These are phyloP conservation scores for Mixornis gularis DNA, from an alignment of 2,113 vertebrate species.

Conservation along the genomic window DNA sequence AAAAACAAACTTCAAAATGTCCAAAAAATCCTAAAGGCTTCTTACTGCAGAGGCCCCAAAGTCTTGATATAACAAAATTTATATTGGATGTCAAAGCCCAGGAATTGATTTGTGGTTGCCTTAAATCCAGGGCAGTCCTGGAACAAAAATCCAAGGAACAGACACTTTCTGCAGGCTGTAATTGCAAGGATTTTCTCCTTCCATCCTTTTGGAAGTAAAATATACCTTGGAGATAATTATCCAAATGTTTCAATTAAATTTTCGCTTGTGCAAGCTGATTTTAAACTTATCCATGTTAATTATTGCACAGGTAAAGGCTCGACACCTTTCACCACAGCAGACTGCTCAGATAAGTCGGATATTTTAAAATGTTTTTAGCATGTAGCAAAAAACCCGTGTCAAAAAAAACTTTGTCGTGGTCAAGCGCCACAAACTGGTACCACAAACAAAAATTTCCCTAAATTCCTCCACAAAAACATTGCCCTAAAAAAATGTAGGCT, in stretches of 20 bases:
- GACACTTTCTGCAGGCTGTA: background rate
- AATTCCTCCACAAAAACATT: background rate
- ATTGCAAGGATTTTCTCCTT: background rate
- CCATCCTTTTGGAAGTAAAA: background rate
- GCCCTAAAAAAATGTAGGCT: background rate
- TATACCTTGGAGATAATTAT: background rate
- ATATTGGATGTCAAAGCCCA: slow-evolving; percentile 32
- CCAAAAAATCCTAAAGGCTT: slow-evolving; percentile 51
- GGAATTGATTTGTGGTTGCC: slow-evolving; percentile 19
- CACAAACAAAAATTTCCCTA: background rate
- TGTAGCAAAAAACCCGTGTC: no score
- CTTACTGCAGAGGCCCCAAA: background rate
- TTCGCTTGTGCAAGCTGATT: background rate
- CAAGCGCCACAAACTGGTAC: fast-evolving
- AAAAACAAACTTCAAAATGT: slow-evolving; percentile 27
- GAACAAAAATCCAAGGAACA: background rate
- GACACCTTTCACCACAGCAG: background rate
- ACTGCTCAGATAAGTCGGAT: background rate
- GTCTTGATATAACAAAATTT: slow-evolving; percentile 34
- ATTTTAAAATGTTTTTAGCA: background rate
- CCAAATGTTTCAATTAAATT: background rate
- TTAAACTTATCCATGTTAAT: background rate
- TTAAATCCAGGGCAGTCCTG: slow-evolving; percentile 6
- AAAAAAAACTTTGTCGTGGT: no score
- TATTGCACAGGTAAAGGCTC: background rate